Evolutionary conservation across 2,113 vertebrate species (phyloP).

Genomic region (Cromileptes altivelis): DNA sequence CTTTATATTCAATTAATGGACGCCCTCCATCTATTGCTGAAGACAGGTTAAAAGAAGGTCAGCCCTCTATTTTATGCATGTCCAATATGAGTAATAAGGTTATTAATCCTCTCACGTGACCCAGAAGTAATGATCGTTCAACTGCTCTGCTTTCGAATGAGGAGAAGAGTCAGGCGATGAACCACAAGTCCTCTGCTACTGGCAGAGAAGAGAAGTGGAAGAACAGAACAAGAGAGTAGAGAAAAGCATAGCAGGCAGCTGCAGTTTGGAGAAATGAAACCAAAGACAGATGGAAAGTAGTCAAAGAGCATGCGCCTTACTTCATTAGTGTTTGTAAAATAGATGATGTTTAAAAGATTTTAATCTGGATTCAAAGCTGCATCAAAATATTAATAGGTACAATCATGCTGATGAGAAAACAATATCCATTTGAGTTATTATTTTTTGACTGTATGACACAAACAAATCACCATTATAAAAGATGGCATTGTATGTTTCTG

Average conservation of each 20-base stretch:
- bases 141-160: constrained; percentile 41
- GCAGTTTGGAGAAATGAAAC: not conserved
- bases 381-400: not conserved
- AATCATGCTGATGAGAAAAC: not conserved
- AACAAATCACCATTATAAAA: too few species aligned
- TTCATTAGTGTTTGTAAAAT: not conserved
- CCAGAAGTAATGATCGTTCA: constrained; percentile 63
- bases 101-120: constrained; percentile 75
- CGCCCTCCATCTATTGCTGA: constrained; percentile 55
- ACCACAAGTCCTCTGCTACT: constrained; percentile 19
- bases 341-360: not conserved
- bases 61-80: constrained; percentile 70
- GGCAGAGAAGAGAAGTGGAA: constrained; percentile 25
- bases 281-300: not conserved
- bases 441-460: too few species aligned
- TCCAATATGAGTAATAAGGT: constrained; percentile 74
- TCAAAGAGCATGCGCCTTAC: not conserved
- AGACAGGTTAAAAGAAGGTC: constrained; percentile 73
- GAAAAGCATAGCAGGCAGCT: not conserved
- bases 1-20: constrained; percentile 76
- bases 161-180: constrained; percentile 39
- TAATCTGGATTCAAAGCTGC: not conserved
- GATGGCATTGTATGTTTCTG: too few species aligned
- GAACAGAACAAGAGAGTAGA: constrained; percentile 6
- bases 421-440: not conserved